These are phyloP conservation scores for Cyclura pinguis DNA, from an alignment of 2,797 vertebrate genomes.

Conservation along the genomic window DNA sequence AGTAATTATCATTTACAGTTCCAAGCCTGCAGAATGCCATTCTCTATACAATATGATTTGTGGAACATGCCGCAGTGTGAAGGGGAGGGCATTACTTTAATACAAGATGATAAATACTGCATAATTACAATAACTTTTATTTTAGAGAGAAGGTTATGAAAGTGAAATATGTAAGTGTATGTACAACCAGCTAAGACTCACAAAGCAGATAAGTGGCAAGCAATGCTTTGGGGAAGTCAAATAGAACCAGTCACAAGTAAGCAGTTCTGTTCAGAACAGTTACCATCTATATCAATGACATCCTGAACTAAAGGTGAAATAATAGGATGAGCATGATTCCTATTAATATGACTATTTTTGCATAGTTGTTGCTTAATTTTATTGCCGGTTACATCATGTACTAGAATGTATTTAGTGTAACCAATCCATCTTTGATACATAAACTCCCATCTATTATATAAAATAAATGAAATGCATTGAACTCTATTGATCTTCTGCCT, in stretches of 20 bases:
- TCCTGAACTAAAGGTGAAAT: conserved; percentile 41
- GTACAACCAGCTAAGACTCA: conserved; percentile 33
- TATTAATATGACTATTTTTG: conserved; percentile 51
- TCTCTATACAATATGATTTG: conserved; percentile 42
- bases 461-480: conserved; percentile 17
- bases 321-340: conserved; percentile 43
- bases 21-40: conserved; percentile 36
- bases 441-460: not conserved
- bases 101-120: conserved; percentile 49
- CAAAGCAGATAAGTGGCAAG: conserved; percentile 43
- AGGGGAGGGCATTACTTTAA: conserved; percentile 53
- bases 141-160: conserved; percentile 57
- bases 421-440: not conserved
- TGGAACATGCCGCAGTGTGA: conserved; percentile 14
- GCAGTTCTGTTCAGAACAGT: not conserved
- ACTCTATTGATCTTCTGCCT: conserved; percentile 1
- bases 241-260: not conserved
- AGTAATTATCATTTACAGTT: conserved; percentile 52
- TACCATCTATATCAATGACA: not conserved
- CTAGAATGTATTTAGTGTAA: conserved; percentile 30
- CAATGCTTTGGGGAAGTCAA: conserved; percentile 35
- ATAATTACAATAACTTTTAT: conserved; percentile 45
- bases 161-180: conserved; percentile 50
- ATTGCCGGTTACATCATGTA: conserved; percentile 38
- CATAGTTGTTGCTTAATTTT: conserved; percentile 53